phyloP scores from a whole-genome alignment of 64 coral and sea anemone species.

The Porites australiensis region DNA sequence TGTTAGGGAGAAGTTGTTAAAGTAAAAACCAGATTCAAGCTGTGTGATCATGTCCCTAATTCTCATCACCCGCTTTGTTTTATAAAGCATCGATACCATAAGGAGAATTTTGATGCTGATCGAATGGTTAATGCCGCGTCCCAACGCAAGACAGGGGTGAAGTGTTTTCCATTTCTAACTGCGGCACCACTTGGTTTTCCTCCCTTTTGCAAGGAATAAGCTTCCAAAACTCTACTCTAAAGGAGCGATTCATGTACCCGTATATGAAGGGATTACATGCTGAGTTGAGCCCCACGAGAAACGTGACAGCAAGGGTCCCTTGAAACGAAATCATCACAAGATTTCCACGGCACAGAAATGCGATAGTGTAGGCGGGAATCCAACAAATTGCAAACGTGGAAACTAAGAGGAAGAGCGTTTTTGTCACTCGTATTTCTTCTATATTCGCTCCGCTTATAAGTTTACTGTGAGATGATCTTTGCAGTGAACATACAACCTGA shows the following conservation, averaged over 20 bases:
- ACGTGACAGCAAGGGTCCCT: conserved; percentile 36
- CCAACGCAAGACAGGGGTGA: not conserved
- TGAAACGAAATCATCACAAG: not conserved
- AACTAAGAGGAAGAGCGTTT: conserved; percentile 48
- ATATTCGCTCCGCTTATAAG: conserved; percentile 20
- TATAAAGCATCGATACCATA: too few species aligned
- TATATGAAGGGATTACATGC: conserved; percentile 61
- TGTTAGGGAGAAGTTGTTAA: too few species aligned
- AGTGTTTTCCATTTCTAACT: not conserved
- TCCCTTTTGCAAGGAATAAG: conserved; percentile 2
- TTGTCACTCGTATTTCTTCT: conserved; percentile 62
- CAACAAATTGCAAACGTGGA: conserved; percentile 50
- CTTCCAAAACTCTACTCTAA: conserved; percentile 53
- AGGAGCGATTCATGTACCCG: conserved; percentile 44
- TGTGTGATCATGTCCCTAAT: too few species aligned
- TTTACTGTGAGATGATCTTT: not conserved
- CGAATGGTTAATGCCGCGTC: not conserved
- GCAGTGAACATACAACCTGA: not conserved
- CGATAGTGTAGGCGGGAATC: conserved; percentile 57
- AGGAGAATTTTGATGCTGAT: too few species aligned
- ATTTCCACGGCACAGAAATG: conserved; percentile 33
- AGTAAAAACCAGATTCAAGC: too few species aligned
- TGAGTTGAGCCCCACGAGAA: conserved; percentile 33
- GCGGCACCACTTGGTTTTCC: not conserved
- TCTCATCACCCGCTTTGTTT: too few species aligned